A percentile compares a stretch with the other conserved stretches of the same genome.
phyloP scores from a whole-genome alignment of 53 echinoderm and acorn worm species.

The Actinopyga echinites region DNA sequence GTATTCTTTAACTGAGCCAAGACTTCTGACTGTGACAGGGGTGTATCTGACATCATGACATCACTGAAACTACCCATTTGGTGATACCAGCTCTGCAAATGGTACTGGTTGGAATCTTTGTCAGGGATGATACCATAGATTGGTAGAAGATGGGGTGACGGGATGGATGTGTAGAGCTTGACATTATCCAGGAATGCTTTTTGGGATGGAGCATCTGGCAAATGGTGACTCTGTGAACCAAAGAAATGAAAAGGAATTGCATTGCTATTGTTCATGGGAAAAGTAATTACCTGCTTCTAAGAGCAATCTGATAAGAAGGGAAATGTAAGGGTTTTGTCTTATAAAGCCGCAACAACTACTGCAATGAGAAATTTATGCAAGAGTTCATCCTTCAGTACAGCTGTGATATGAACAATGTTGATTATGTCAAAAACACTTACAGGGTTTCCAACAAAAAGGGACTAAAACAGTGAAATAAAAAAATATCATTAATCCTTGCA shows the following conservation, averaged over 20 bases:
- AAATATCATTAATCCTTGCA: too few species aligned
- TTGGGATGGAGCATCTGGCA: constrained; percentile 11
- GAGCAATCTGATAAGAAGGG: too few species aligned
- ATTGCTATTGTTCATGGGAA: too few species aligned
- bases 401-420: too few species aligned
- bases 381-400: too few species aligned
- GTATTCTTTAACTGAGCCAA: constrained; percentile 52
- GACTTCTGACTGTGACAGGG: constrained; percentile 4
- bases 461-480: too few species aligned
- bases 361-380: too few species aligned
- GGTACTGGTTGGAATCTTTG: constrained; percentile 36
- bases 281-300: too few species aligned
- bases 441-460: too few species aligned
- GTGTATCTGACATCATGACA: constrained; percentile 18
- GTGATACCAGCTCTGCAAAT: constrained; percentile 20
- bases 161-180: constrained; percentile 1
- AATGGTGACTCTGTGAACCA: constrained; percentile 32
- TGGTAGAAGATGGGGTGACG: constrained; percentile 27
- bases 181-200: constrained; percentile 19
- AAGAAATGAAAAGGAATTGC: neutral
- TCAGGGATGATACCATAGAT: constrained; percentile 31
- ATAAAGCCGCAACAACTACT: too few species aligned
- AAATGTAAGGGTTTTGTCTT: too few species aligned
- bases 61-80: neutral
- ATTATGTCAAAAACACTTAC: too few species aligned